Conservation (phyloP, 2,888 invertebrate species). For the Eupithecia subumbrata region DNA sequence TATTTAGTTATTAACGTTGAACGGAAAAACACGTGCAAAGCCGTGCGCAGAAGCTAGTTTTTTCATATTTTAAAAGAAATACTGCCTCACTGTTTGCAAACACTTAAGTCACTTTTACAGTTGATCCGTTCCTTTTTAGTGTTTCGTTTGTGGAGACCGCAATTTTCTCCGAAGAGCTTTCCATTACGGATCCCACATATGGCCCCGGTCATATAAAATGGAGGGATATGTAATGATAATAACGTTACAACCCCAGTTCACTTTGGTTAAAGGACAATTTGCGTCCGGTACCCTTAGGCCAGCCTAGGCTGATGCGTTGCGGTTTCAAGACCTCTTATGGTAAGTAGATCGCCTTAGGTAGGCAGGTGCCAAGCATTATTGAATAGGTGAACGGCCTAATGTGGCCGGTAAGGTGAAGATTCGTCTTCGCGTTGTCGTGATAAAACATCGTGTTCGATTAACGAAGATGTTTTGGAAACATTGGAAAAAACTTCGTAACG, state of each 20-base stretch:
- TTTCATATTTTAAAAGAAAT: conserved; percentile 7
- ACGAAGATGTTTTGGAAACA: too few species aligned
- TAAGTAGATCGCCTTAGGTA: neutral
- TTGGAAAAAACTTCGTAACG: too few species aligned
- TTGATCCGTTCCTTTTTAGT: conserved; percentile 42
- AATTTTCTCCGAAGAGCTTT: conserved; percentile 61
- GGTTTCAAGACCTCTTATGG: conserved; percentile 27
- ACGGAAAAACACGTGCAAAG: neutral
- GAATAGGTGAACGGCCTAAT: neutral
- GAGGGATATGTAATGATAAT: conserved; percentile 61
- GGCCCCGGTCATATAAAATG: conserved; percentile 49
- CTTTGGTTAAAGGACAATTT: conserved; percentile 45
- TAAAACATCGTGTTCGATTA: neutral
- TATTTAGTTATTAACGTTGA: too few species aligned
- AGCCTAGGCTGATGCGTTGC: conserved; percentile 24
- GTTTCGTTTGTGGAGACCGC: conserved; percentile 52
- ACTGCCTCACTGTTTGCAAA: conserved; percentile 26
- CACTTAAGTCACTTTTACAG: conserved; percentile 25
- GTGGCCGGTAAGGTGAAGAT: too few species aligned
- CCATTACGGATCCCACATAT: conserved; percentile 54
- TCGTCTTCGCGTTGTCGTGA: too few species aligned
- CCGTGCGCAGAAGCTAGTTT: neutral
- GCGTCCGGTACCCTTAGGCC: conserved; percentile 31
- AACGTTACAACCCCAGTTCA: conserved; percentile 48
- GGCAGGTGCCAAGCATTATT: conserved; percentile 1